Conservation (phyloP, 2,113 vertebrate species). For the Eulacestoma nigropectus region DNA sequence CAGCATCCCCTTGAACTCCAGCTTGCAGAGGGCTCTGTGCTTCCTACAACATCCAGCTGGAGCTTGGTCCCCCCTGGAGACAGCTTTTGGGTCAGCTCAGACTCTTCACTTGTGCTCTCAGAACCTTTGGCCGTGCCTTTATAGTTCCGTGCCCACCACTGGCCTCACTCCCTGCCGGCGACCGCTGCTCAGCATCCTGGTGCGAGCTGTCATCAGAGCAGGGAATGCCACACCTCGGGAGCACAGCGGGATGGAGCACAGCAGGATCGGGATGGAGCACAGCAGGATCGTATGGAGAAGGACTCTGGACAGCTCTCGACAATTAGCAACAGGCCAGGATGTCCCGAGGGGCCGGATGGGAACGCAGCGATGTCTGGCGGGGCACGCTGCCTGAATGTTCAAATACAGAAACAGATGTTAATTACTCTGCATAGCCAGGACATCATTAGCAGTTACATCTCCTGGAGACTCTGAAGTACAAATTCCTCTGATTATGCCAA, state of each 20-base stretch:
- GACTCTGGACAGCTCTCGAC: not conserved
- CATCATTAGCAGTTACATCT: not conserved
- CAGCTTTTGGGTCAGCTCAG: not conserved
- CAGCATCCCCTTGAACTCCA: not conserved
- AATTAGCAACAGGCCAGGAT: not conserved
- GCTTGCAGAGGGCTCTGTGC: not conserved
- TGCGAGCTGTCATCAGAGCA: not conserved
- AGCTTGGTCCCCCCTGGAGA: not conserved
- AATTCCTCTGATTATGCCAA: not conserved
- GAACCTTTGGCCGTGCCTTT: not conserved
- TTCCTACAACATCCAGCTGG: not conserved
- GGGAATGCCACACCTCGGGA: not conserved
- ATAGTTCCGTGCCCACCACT: not conserved
- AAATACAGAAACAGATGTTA: constrained; percentile 35
- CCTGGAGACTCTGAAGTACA: not conserved
- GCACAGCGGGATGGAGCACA: not conserved
- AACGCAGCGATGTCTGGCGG: not conserved
- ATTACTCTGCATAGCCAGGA: not conserved
- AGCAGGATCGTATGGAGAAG: not conserved
- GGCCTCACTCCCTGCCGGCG: accelerated
- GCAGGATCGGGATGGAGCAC: not conserved
- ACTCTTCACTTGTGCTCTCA: not conserved
- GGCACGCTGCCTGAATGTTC: not conserved
- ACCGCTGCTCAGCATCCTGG: not conserved
- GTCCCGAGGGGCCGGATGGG: not conserved